These are phyloP conservation scores for Seriola rivoliana DNA, from an alignment of 2,113 vertebrate species.

Conservation along the genomic window DNA sequence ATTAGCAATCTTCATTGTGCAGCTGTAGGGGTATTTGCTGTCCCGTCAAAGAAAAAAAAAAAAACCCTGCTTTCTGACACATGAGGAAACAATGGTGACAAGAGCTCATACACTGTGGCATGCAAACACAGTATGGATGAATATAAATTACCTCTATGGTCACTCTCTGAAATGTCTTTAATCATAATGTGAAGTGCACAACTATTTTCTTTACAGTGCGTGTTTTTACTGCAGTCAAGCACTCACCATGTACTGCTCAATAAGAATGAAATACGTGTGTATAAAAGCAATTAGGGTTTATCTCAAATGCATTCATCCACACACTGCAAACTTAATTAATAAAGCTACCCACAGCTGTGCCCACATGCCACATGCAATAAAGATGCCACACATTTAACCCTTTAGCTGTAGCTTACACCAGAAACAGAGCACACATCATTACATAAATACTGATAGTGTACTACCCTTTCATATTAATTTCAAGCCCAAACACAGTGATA, in stretches of 20 bases:
- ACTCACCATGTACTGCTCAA: constrained; percentile 3
- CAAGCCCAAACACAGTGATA: constrained; percentile 33
- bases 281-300: constrained; percentile 59
- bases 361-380: constrained; percentile 17
- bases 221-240: constrained; percentile 20
- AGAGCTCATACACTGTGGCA: constrained; percentile 8
- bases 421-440: constrained; percentile 4
- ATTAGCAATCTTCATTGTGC: constrained; percentile 68
- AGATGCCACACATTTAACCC: constrained; percentile 32
- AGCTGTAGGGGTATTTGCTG: constrained; percentile 51
- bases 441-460: constrained; percentile 41
- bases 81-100: constrained; percentile 32
- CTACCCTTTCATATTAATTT: constrained; percentile 31
- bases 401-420: constrained; percentile 24
- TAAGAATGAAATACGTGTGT: constrained; percentile 24
- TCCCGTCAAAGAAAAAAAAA: constrained; percentile 33
- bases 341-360: constrained; percentile 25
- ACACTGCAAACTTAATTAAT: constrained; percentile 62
- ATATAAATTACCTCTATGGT: constrained; percentile 34
- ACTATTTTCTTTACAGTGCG: background rate
- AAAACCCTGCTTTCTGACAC: constrained; percentile 33
- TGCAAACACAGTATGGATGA: background rate
- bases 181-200: constrained; percentile 2
- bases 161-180: constrained; percentile 18
- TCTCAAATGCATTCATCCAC: constrained; percentile 45